Percentiles rank a stretch among this genome's conserved stretches.
Evolutionary conservation across 2,113 vertebrate genomes (phyloP).

Genomic region (Triplophysa rosa): DNA sequence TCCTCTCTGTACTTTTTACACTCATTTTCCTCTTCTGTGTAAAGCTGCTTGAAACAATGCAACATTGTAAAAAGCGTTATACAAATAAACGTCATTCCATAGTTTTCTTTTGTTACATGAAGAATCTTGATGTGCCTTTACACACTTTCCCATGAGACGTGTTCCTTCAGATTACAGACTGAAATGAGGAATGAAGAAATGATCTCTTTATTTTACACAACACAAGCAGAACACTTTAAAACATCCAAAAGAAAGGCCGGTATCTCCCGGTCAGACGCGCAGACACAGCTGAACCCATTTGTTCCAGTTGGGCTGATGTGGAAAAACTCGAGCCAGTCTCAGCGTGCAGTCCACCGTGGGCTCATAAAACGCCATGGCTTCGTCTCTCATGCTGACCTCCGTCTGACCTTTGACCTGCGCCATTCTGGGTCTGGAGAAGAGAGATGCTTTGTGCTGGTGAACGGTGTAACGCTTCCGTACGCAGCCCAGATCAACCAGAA

Average conservation of each 20-base stretch:
- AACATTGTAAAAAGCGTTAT: too few relatives aligned
- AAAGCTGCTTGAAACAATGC: too few relatives aligned
- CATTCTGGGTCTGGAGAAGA: constrained; percentile 72
- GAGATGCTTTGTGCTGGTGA: constrained; percentile 62
- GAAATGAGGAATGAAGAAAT: background rate
- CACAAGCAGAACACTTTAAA: background rate
- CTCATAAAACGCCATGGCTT: constrained; percentile 76
- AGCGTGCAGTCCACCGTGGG: constrained; percentile 85
- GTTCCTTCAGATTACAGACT: background rate
- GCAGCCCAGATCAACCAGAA: constrained; percentile 81
- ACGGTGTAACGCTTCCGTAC: constrained; percentile 73
- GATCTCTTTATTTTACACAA: background rate
- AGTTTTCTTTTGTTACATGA: too few relatives aligned
- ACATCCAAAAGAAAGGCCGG: background rate
- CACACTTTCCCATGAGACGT: too few relatives aligned
- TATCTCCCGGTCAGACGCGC: constrained; percentile 6
- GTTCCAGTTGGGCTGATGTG: constrained; percentile 88
- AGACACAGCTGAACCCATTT: constrained; percentile 65
- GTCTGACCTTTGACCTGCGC: background rate
- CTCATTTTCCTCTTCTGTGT: too few relatives aligned
- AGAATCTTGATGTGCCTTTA: too few relatives aligned
- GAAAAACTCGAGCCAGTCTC: constrained; percentile 81
- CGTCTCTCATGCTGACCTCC: background rate
- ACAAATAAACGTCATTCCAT: too few relatives aligned
- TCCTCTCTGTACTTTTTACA: too few relatives aligned